Base-by-base conservation (phyloP, 2,888 invertebrate genomes). In the Deilephila porcellus region DNA sequence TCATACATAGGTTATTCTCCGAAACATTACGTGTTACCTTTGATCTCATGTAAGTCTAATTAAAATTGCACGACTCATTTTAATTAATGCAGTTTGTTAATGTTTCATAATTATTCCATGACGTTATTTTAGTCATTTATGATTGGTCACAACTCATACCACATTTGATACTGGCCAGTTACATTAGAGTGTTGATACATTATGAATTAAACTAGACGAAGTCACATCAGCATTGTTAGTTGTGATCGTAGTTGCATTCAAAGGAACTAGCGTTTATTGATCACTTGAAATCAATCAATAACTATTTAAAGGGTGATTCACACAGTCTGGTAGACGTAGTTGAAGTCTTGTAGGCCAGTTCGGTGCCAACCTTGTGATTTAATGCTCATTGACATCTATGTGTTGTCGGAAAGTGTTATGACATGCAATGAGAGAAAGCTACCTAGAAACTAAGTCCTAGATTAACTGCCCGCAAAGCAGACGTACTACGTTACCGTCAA, bases 371-470 rank as follows among this genome's bases (percentile, higher is more conserved):
- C 67, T 52, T 6, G 20, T 20, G 64, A 64, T 67, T 25, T 25
- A 52, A 67, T 67, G 67, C 45, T 52, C n/a, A 63, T 53, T 34
- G 5, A 64, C 56, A n/a, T 64, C 20, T 17, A 25, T 37, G 34
- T 37, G 17, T 64, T 14, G 34, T 14, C 53, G 32, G 19, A 8
- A 17, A 56, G 19, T 56, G 63, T 53, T n/a, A 53, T 64, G 63
- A 72, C 56, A 64, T 63, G 79, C 81, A 81, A 81, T 77, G 76
- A 82, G 85, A 85, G 90, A 90, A 89, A 90, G 89, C 85, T 74
- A 75, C 80, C 80, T 85, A 85, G 84, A 84, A 85, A 84, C 81
- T 76, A 76, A 87, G 84, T 85, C 80, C 86, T 86, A 88, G 85
- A 83, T 88, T 77, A 25, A 14, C 29, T 45, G 67, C 75, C 74